Base-by-base conservation (phyloP, 2,888 invertebrate species). In the Diarsia rubi region DNA sequence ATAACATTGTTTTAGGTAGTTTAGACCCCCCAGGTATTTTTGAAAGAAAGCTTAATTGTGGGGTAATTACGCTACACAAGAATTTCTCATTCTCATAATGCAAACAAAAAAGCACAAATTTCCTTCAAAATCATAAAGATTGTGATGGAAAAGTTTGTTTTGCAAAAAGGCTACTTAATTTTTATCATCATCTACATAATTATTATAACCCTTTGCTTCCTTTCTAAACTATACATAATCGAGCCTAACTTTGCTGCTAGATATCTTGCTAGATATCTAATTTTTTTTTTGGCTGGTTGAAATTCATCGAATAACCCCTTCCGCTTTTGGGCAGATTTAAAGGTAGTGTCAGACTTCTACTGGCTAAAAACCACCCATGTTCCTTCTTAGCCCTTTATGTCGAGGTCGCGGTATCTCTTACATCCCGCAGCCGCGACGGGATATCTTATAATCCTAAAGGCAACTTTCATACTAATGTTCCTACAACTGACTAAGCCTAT, bases 401-500 rank as follows among this genome's bases (percentile, higher is more conserved):
- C n/a, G n/a, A n/a, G n/a, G n/a, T n/a, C n/a, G n/a, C n/a, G n/a
- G n/a, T n/a, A n/a, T n/a, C n/a, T n/a, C n/a, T n/a, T n/a, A n/a
- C n/a, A n/a, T n/a, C n/a, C n/a, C n/a, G n/a, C n/a, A n/a, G n/a
- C n/a, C n/a, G n/a, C n/a, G n/a, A n/a, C n/a, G n/a, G 24, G 4
- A 21, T 16, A 54, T 24, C n/a, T n/a, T 11, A 31, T 49, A 60
- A 37, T 54, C 9, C 27, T 21, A 44, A 66, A 66, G 31, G 19
- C 16, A 24, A 78, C 31, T 37, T 42, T 42, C 24, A 47, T 45
- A 27, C 45, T 57, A 62, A 75, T 1, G 19, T 60, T 21, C 59
- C 45, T 49, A 70, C 45, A 57, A 49, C 62, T 73, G 52, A 69
- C 68, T 70, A 62, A 62, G 65, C 24, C 24, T 27, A 42, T 44